Conservation (phyloP, 2,113 vertebrate genomes). For the Choloepus hoffmanni region DNA sequence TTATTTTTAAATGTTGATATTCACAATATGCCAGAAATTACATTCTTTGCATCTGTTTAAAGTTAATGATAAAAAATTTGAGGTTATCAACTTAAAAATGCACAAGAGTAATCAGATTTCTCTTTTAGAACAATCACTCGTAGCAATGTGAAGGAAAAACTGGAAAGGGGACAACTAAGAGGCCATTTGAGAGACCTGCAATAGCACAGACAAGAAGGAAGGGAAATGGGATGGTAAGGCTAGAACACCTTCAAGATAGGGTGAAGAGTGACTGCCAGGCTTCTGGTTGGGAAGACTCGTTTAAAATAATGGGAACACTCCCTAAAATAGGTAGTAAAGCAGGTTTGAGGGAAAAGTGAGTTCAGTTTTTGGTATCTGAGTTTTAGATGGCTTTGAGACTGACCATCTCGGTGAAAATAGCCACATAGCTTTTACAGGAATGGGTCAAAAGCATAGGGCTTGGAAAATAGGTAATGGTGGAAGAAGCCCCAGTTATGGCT, state of each 20-base stretch:
- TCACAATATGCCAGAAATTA: constrained; percentile 23
- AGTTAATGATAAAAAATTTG: constrained; percentile 26
- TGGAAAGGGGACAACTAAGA: constrained; percentile 9
- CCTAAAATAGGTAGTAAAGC: not conserved
- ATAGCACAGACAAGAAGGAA: not conserved
- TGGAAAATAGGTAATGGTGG: not conserved
- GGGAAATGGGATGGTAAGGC: constrained; percentile 9
- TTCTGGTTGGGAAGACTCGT: not conserved
- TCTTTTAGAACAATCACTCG: not conserved
- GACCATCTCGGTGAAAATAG: not conserved
- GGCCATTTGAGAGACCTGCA: not conserved
- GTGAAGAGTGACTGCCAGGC: not conserved
- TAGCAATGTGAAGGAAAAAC: not conserved
- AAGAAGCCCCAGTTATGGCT: not conserved
- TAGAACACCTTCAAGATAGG: not conserved
- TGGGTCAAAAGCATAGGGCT: not conserved
- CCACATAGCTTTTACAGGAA: not conserved
- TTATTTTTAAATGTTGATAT: constrained; percentile 40
- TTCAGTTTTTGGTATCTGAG: not conserved
- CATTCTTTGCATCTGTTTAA: constrained; percentile 33
- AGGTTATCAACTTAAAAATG: constrained; percentile 37
- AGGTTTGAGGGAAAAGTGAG: not conserved
- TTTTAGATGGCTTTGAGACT: not conserved
- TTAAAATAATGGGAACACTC: constrained; percentile 34
- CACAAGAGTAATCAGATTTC: constrained; percentile 40